Evolutionary conservation across 2,797 vertebrate genomes (phyloP), one percentile per base, ranked within the genome.

Genomic region (Acanthurus tractus): DNA sequence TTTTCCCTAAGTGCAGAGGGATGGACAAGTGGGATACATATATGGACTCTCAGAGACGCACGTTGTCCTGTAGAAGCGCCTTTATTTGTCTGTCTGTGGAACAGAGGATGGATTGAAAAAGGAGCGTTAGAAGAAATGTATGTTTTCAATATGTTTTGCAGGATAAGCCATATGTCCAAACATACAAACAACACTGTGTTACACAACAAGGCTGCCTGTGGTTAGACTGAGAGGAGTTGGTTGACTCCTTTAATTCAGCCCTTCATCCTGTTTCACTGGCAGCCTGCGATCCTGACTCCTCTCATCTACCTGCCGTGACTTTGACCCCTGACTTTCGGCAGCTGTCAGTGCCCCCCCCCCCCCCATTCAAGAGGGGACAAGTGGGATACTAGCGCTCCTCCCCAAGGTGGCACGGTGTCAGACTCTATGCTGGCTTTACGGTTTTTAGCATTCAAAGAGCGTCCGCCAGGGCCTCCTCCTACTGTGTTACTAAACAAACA

Each of bases 401-500:
- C 69, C 71, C 52, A 8, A 82, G 68, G 79, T 88, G 92, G 80
- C 88, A 87, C 81, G 5, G 82, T 80, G 86, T 90, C 84, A 74
- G 82, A 70, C 83, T 84, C 88, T 76, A 8, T 61, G 55, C 70
- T 66, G 88, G 89, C 90, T 94, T 93, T 93, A 84, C 74, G 29
- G 81, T 86, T 91, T 91, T 84, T 52, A 86, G 63, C 54, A 85
- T 88, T 93, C 92, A 94, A 91, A 94, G 91, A 81, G 82, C 18
- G 61, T 81, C 88, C 78, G 81, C 79, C 20, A 1, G 70, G 72
- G 76, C 91, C 79, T 83, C 80, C 78, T 82, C 66, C 62, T 80
- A 74, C 91, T 75, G 74, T 78, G 82, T 93, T 93, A 93, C 92
- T 91, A 89, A 89, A 92, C 78, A 91, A 93, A 93, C 90, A 93